phyloP scores from a whole-genome alignment of 2,888 invertebrate genomes.

The Eristalis arbustorum region DNA sequence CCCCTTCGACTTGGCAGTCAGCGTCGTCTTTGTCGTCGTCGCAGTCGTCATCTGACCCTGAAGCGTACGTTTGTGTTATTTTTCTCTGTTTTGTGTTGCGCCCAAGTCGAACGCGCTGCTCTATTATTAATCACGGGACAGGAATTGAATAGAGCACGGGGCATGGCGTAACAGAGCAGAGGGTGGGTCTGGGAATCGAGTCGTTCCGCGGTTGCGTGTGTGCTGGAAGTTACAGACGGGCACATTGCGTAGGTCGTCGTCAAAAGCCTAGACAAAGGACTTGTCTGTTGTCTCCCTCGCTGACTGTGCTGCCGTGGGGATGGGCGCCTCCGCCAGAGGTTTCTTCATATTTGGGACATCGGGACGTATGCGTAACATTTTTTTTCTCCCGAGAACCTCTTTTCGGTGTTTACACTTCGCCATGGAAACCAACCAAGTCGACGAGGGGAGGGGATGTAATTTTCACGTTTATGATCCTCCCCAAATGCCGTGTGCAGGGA shows the following conservation, averaged over 20 bases:
- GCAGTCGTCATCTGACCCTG: constrained; percentile 20
- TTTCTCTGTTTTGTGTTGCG: not conserved
- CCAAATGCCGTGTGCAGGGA: not conserved
- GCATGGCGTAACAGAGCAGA: not conserved
- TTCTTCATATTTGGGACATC: constrained; percentile 29
- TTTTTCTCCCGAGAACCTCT: not conserved
- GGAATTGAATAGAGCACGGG: constrained; percentile 47
- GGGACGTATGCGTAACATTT: constrained; percentile 50
- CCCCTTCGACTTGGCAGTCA: not conserved
- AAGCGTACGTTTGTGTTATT: not conserved
- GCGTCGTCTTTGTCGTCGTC: not conserved
- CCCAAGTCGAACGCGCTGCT: constrained; percentile 38
- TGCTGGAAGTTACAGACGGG: constrained; percentile 8
- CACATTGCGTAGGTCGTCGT: constrained; percentile 45
- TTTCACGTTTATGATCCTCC: constrained; percentile 16
- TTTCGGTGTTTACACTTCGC: constrained; percentile 25
- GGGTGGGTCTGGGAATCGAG: not conserved
- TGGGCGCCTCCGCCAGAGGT: not conserved
- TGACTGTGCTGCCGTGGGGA: not conserved
- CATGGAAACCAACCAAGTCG: constrained; percentile 17
- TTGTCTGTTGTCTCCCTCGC: not conserved
- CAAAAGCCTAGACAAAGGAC: constrained; percentile 6
- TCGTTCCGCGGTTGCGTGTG: constrained; percentile 15
- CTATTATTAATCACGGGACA: constrained; percentile 57
- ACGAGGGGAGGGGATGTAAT: not conserved